A percentile compares a stretch with the other conserved stretches of the same genome.
Conservation (phyloP, 2,888 invertebrate genomes). For the Zhuqinia jingwanae region DNA sequence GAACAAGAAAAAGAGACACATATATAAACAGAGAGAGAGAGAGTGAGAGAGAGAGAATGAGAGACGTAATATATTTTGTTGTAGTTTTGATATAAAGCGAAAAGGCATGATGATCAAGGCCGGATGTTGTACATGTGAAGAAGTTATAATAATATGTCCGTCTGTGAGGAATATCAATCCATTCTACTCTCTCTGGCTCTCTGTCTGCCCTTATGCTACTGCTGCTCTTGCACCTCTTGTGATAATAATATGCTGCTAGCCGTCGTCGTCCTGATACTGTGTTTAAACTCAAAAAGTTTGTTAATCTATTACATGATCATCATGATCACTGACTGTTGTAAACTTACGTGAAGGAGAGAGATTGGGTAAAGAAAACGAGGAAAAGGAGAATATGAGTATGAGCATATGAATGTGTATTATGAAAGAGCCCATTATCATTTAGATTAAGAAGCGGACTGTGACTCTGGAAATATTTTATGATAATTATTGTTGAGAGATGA, state of each 20-base stretch:
- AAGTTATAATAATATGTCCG: constrained; percentile 39
- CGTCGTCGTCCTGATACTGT: constrained; percentile 23
- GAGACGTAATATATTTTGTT: constrained; percentile 1
- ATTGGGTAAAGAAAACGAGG: constrained; percentile 19
- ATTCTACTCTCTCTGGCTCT: not conserved
- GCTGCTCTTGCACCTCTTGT: no score
- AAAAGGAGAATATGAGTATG: constrained; percentile 47
- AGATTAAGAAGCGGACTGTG: constrained; percentile 73
- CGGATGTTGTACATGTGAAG: constrained; percentile 68
- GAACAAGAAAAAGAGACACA: not conserved
- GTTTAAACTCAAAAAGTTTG: constrained; percentile 16
- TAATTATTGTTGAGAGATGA: constrained; percentile 74
- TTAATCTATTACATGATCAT: constrained; percentile 38
- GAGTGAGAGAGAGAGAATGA: not conserved
- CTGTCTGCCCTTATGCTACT: not conserved
- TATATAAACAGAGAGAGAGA: not conserved
- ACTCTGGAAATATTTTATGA: constrained; percentile 74
- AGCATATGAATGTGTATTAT: no score
- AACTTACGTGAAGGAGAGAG: constrained; percentile 7
- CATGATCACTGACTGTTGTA: constrained; percentile 12
- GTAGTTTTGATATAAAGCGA: constrained; percentile 20
- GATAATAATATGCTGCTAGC: no score
- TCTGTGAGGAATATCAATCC: constrained; percentile 61
- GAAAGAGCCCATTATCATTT: constrained; percentile 73
- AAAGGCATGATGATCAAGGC: constrained; percentile 51